Conservation (phyloP, 1,140 invertebrate species). For the Rhizoglyphus robini region DNA sequence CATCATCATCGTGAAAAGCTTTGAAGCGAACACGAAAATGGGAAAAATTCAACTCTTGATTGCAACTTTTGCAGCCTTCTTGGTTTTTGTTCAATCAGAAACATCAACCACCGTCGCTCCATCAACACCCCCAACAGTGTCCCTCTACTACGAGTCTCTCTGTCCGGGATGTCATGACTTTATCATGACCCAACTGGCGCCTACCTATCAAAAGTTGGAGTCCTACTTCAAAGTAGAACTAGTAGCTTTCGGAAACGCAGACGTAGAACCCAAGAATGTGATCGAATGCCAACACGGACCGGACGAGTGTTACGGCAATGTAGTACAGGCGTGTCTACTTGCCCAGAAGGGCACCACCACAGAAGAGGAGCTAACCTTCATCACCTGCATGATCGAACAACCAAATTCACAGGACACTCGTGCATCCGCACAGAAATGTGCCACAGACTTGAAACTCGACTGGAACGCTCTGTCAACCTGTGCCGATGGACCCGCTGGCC, state of each 20-base stretch:
- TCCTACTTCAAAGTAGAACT: neutral
- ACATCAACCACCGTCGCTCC: too few relatives aligned
- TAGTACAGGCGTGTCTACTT: conserved; percentile 26
- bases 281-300: conserved; percentile 25
- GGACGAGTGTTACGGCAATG: conserved; percentile 26
- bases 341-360: neutral
- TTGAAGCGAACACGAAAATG: too few relatives aligned
- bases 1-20: too few relatives aligned
- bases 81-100: too few relatives aligned
- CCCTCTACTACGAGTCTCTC: conserved; percentile 9
- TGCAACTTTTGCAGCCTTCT: too few relatives aligned
- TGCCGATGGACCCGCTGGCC: neutral
- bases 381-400: neutral
- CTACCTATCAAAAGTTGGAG: neutral
- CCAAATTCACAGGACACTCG: neutral
- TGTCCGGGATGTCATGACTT: neutral
- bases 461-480: neutral
- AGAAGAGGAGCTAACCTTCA: neutral
- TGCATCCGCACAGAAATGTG: neutral
- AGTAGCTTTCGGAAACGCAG: conserved; percentile 1
- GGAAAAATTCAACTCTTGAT: too few relatives aligned
- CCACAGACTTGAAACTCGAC: neutral
- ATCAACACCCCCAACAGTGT: neutral
- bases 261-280: neutral
- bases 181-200: neutral